Evolutionary conservation across 2,888 invertebrate genomes (phyloP), one percentile per base, ranked within the genome.

Genomic region (Drosophila buzzatii): DNA sequence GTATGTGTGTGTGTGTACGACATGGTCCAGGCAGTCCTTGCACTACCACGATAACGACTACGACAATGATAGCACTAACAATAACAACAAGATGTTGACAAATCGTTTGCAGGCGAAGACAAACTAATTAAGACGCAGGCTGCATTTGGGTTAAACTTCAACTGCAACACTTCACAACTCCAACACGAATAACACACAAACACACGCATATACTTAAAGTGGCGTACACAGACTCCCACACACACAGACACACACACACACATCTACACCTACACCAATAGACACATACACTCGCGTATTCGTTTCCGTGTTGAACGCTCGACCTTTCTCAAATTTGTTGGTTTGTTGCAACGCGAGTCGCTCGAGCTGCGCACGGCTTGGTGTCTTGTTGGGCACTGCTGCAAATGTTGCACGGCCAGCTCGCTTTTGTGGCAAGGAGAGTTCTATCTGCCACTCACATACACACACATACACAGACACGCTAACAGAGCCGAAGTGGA

Each of bases 351-450:
- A 66, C 53, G 61, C 44, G 62, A 70, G 70, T 66, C 70, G 55
- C 77, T 73, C 72, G 79, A 68, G 67, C 61, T 86, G 78, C 82
- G 65, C 70, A 86, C 90, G 84, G 71, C 73, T 77, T 76, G 84
- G 84, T 76, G 90, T 78, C 87, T 84, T 70, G 82, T 77, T 82
- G 76, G 80, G 76, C 82, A 88, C 87, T 88, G 90, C 78, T 76
- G 75, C 69, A 77, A 79, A 63, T 76, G 87, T 73, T 80, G 74
- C 79, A 82, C 56, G 69, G 75, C 42, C 74, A 82, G 74, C 72
- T 76, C 79, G 78, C 63, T 90, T 90, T 89, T 82, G 81, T 71
- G 73, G 20, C 41, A 65, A 31, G n/a, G 12, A 27, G 27, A 41
- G 41, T 27, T 16, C 55, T 31, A 55, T 55, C 41, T 55, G 55